phyloP scores from a whole-genome alignment of 2,888 invertebrate genomes.

The Nomada fucata region DNA sequence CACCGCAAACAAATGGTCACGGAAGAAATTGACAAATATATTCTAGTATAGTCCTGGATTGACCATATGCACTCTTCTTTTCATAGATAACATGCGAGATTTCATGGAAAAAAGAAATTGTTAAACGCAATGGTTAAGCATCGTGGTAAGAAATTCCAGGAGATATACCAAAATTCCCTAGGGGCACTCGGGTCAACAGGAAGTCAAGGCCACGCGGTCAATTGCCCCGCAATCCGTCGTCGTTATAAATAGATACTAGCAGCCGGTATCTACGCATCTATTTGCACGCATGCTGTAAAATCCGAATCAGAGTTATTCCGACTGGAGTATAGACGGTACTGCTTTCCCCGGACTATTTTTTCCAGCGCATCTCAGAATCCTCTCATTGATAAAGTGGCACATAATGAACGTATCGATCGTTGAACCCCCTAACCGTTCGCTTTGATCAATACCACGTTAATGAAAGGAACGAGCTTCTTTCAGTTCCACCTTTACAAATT shows the following conservation, averaged over 20 bases:
- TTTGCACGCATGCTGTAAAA: slow-evolving; percentile 71
- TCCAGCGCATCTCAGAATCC: slow-evolving; percentile 10
- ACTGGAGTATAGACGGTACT: slow-evolving; percentile 6
- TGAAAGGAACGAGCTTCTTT: slow-evolving; percentile 6
- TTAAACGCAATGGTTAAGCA: background rate
- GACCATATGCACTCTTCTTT: background rate
- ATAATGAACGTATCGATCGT: slow-evolving; percentile 39
- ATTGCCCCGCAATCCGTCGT: slow-evolving; percentile 78
- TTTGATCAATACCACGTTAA: slow-evolving; percentile 20
- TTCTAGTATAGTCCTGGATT: too few species aligned
- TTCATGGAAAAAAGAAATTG: background rate
- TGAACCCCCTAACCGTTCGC: slow-evolving; percentile 16
- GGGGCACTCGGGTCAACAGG: slow-evolving; percentile 73
- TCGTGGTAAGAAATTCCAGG: slow-evolving; percentile 46
- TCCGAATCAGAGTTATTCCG: slow-evolving; percentile 67
- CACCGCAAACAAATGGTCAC: too few species aligned
- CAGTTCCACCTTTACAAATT: background rate
- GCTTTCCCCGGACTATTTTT: slow-evolving; percentile 23
- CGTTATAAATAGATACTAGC: slow-evolving; percentile 80
- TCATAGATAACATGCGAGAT: background rate
- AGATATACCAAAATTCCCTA: slow-evolving; percentile 65
- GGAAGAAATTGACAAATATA: too few species aligned
- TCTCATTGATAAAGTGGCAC: slow-evolving; percentile 3
- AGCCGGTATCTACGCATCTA: slow-evolving; percentile 71
- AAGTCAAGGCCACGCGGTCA: slow-evolving; percentile 83